A percentile compares a stretch with the other conserved stretches of the same genome.
Conservation (phyloP, 2,888 invertebrate species). For the Aricia artaxerxes region DNA sequence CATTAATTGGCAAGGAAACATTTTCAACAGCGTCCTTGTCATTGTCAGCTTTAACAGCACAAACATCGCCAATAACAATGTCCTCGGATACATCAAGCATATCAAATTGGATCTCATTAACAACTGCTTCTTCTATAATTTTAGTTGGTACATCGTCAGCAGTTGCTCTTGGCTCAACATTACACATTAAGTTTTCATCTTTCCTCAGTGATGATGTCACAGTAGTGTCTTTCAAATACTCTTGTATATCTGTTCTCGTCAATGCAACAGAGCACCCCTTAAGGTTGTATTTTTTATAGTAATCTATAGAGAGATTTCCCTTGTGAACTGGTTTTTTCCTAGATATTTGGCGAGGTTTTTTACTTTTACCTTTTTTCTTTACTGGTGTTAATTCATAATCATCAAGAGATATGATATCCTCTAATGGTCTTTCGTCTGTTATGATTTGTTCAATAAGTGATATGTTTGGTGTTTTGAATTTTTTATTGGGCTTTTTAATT, state of each 20-base stretch:
- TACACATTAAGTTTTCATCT: not conserved
- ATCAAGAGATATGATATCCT: slow-evolving; percentile 69
- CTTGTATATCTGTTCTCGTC: slow-evolving; percentile 52
- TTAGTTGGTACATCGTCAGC: slow-evolving; percentile 1
- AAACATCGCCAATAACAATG: slow-evolving; percentile 65
- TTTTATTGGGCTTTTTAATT: slow-evolving; percentile 49
- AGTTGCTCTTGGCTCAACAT: slow-evolving; percentile 32
- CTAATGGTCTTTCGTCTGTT: slow-evolving; percentile 65
- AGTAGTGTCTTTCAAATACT: slow-evolving; percentile 45
- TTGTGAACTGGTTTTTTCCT: slow-evolving; percentile 48
- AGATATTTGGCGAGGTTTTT: slow-evolving; percentile 43
- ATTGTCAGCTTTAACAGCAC: slow-evolving; percentile 55
- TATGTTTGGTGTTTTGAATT: slow-evolving; percentile 62
- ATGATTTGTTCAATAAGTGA: slow-evolving; percentile 72
- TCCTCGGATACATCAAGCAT: slow-evolving; percentile 76
- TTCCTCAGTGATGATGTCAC: not conserved
- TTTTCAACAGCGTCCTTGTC: slow-evolving; percentile 53
- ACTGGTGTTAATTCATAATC: slow-evolving; percentile 56
- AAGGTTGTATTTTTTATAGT: slow-evolving; percentile 43
- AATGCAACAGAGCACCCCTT: slow-evolving; percentile 63
- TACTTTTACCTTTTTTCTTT: slow-evolving; percentile 46
- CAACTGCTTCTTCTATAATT: slow-evolving; percentile 45
- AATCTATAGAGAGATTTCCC: slow-evolving; percentile 41
- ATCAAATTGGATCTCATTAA: slow-evolving; percentile 66
- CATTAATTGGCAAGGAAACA: slow-evolving; percentile 48